These are phyloP conservation scores for Macroglossus sobrinus DNA, from an alignment of 2,113 vertebrate genomes.

Conservation along the genomic window DNA sequence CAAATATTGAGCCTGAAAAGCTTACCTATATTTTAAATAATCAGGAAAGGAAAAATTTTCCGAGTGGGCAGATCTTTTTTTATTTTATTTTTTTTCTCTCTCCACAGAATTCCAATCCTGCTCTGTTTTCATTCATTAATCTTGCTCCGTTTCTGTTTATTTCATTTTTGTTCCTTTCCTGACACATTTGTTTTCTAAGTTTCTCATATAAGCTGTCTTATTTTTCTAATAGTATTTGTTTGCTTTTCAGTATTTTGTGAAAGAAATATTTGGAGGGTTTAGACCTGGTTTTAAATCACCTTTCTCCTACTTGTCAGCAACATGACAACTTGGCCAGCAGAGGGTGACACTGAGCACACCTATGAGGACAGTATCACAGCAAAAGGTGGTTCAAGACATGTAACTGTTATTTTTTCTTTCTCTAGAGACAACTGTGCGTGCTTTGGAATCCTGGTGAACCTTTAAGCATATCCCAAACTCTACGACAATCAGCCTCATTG, in stretches of 20 bases:
- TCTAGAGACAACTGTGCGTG: neutral
- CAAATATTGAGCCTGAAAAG: neutral
- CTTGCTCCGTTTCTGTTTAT: slow-evolving; percentile 10
- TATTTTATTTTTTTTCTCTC: neutral
- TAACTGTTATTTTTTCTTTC: neutral
- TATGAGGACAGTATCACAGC: neutral
- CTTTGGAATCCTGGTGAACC: neutral
- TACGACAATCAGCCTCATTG: neutral
- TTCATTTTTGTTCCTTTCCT: slow-evolving; percentile 38
- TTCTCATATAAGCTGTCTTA: slow-evolving; percentile 5
- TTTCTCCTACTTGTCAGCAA: neutral
- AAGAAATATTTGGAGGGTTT: slow-evolving; percentile 13
- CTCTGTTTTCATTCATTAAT: neutral
- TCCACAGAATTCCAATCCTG: neutral
- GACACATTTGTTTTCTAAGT: neutral
- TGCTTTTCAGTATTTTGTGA: neutral
- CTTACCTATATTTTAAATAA: slow-evolving; percentile 10
- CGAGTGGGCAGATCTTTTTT: neutral
- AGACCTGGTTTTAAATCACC: neutral
- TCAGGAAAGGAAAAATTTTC: neutral
- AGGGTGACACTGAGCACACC: neutral
- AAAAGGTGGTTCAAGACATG: neutral
- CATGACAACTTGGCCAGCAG: no score
- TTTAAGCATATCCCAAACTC: neutral
- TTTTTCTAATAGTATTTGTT: slow-evolving; percentile 32